Percentiles rank a stretch among this genome's conserved stretches.
phyloP scores from a whole-genome alignment of 2,888 invertebrate genomes.

The Anoncus sp. region DNA sequence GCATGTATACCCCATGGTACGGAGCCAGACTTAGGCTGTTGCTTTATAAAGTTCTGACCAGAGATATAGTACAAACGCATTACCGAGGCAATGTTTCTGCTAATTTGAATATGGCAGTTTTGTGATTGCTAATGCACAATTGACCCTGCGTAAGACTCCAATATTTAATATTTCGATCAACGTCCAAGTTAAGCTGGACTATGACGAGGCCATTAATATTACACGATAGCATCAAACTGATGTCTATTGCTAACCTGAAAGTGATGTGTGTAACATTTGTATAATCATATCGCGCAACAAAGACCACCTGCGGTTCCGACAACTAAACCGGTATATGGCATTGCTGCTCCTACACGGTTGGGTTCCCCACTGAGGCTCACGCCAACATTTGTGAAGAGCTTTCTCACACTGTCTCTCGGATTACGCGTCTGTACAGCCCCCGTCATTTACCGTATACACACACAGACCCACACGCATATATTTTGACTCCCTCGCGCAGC shows the following conservation, averaged over 20 bases:
- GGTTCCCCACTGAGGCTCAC: constrained; percentile 30
- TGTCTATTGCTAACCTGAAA: constrained; percentile 33
- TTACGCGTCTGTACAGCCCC: constrained; percentile 42
- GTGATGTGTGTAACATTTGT: constrained; percentile 58
- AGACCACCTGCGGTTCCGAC: constrained; percentile 66
- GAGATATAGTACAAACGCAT: too few species aligned
- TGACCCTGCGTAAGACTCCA: neutral
- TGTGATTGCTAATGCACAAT: neutral
- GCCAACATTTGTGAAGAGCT: constrained; percentile 52
- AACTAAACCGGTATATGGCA: constrained; percentile 58
- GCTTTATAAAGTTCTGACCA: too few species aligned
- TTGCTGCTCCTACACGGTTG: constrained; percentile 51
- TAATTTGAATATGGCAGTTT: neutral
- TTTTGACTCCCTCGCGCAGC: constrained; percentile 54
- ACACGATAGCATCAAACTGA: constrained; percentile 38
- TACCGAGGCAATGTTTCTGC: too few species aligned
- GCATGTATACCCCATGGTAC: neutral
- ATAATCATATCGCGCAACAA: constrained; percentile 66
- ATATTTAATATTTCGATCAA: constrained; percentile 2
- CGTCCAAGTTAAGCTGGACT: neutral
- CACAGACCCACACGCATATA: constrained; percentile 6
- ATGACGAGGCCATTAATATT: constrained; percentile 12
- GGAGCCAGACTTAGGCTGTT: neutral
- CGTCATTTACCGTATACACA: constrained; percentile 44
- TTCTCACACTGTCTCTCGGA: constrained; percentile 46